Evolutionary conservation across 2,888 invertebrate species (phyloP).

Genomic region (Pyrgus malvae): DNA sequence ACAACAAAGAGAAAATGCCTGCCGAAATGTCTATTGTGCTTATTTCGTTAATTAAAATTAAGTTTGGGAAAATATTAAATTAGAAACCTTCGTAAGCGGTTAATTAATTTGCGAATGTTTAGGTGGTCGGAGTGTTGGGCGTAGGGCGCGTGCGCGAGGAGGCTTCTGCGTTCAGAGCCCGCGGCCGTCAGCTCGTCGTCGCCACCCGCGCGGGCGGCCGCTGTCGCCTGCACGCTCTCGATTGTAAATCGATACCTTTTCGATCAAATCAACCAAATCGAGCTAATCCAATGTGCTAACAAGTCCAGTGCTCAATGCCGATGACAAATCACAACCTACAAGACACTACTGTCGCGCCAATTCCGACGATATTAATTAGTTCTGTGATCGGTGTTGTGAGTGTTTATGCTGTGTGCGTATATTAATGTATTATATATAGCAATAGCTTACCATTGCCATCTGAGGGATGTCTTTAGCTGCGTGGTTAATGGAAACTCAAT

Average conservation of each 20-base stretch:
- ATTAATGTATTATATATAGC: slow-evolving; percentile 34
- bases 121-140: slow-evolving; percentile 44
- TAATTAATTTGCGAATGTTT: slow-evolving; percentile 24
- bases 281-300: slow-evolving; percentile 29
- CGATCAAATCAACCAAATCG: slow-evolving; percentile 44
- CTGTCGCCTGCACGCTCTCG: slow-evolving; percentile 37
- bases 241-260: slow-evolving; percentile 64
- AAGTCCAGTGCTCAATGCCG: slow-evolving; percentile 18
- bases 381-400: slow-evolving; percentile 55
- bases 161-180: slow-evolving; percentile 60
- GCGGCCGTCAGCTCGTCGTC: slow-evolving; percentile 55
- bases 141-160: slow-evolving; percentile 62
- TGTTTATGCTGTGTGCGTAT: slow-evolving; percentile 41
- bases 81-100: not conserved
- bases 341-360: slow-evolving; percentile 34
- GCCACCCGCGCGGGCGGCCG: slow-evolving; percentile 63
- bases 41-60: no score
- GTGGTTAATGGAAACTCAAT: slow-evolving; percentile 25
- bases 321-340: slow-evolving; percentile 14
- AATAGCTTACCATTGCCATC: slow-evolving; percentile 5
- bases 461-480: slow-evolving; percentile 33
- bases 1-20: no score
- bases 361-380: slow-evolving; percentile 36
- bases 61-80: not conserved
- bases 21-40: no score